Conservation (phyloP, 2,113 vertebrate species). For the Noturus placidus region DNA sequence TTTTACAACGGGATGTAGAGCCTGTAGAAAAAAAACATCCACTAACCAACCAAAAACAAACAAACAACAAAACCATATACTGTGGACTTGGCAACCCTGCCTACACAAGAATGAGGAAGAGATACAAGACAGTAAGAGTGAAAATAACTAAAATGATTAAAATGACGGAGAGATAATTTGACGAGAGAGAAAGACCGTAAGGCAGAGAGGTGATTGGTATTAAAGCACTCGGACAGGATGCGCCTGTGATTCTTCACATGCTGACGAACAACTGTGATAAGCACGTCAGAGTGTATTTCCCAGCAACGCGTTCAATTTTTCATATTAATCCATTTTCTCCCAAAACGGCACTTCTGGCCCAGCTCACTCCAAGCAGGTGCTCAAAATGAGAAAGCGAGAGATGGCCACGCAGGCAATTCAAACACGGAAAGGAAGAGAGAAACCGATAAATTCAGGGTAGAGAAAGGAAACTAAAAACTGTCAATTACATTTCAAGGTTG, state of each 20-base stretch:
- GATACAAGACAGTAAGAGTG: neutral
- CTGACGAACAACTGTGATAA: conserved; percentile 49
- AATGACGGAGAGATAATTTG: neutral
- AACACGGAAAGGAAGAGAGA: neutral
- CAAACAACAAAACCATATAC: too few relatives aligned
- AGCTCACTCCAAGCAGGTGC: conserved; percentile 25
- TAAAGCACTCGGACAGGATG: neutral
- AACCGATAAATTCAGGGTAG: neutral
- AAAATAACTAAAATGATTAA: neutral
- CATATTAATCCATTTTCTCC: conserved; percentile 15
- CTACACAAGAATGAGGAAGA: neutral
- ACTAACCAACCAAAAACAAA: neutral
- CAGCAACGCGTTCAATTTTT: neutral
- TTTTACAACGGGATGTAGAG: neutral
- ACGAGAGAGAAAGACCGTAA: neutral
- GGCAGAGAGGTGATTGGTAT: neutral
- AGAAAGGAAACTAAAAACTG: neutral
- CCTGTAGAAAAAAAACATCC: too few relatives aligned
- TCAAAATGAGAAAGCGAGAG: conserved; percentile 19
- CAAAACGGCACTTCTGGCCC: neutral
- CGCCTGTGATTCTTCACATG: conserved; percentile 20
- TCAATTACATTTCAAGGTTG: too few relatives aligned
- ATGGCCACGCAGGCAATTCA: conserved; percentile 10
- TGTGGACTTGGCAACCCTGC: neutral
- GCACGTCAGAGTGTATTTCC: neutral